Conservation (phyloP, 1,140 invertebrate species). For the Babylonia areolata region DNA sequence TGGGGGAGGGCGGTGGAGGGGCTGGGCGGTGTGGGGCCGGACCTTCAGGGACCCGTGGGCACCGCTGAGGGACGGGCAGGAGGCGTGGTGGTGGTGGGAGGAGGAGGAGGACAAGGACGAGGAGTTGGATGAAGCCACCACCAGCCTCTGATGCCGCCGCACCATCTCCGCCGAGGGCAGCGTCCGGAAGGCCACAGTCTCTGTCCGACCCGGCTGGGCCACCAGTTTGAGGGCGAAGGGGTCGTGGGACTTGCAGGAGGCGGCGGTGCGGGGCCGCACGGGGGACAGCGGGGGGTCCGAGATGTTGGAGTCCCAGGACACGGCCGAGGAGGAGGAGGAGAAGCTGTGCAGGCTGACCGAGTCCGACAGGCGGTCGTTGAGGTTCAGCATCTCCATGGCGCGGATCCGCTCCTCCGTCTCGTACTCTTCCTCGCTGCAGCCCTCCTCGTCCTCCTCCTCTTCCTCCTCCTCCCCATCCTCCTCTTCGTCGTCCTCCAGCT, state of each 20-base stretch:
- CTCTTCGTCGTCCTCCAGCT: conserved; percentile 57
- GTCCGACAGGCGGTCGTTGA: conserved; percentile 65
- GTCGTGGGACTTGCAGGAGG: conserved; percentile 67
- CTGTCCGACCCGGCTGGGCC: conserved; percentile 64
- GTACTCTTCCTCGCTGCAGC: conserved; percentile 53
- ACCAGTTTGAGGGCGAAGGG: conserved; percentile 71
- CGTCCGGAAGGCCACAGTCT: conserved; percentile 62
- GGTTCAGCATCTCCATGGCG: conserved; percentile 67
- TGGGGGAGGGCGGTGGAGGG: conserved; percentile 51
- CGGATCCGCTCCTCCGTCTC: conserved; percentile 65
- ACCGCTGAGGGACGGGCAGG: neutral
- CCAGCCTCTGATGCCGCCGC: conserved; percentile 45
- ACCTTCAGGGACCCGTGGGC: neutral
- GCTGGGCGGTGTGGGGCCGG: conserved; percentile 59
- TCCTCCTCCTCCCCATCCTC: conserved; percentile 54
- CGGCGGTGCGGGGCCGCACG: too few relatives aligned
- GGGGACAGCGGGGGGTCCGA: conserved; percentile 72
- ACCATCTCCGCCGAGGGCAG: conserved; percentile 52
- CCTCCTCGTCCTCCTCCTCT: conserved; percentile 53
- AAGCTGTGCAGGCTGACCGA: conserved; percentile 70
- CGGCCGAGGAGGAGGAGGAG: conserved; percentile 73
- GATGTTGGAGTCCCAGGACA: conserved; percentile 75
- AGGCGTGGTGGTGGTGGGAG: too few relatives aligned
- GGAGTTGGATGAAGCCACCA: conserved; percentile 37
- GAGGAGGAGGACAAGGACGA: too few relatives aligned